Base-by-base conservation (phyloP, 1,140 invertebrate genomes). In the Megalopta genalis region DNA sequence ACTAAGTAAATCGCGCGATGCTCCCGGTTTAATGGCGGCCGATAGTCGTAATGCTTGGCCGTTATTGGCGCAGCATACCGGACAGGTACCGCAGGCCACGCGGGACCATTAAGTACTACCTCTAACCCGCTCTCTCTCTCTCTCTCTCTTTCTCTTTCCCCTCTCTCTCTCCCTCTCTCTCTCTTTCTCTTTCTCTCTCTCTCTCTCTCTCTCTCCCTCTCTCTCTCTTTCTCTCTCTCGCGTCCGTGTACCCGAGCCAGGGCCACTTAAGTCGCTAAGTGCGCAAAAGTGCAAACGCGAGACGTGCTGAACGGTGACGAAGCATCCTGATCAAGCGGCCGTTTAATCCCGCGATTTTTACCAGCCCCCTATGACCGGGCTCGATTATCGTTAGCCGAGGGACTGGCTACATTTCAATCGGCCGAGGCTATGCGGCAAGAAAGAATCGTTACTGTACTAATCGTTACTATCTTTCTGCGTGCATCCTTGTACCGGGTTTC, bases 21-120 rank as follows among this genome's bases (percentile, higher is more conserved):
- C 63, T 66, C 32, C 62, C 46, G 46, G 72, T 75, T 76, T 76
- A 76, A 76, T 76, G 59, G 73, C 37, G 67, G 52, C 52, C 52
- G 73, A 76, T 68, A 66, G 37, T 76, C 73, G 65, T 76, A 76
- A 76, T 76, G 37, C 52, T 37, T 68, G 18, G 18, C 9, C 46
- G 71, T 59, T 62, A 27, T 57, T 18, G 69, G 59, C 21, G 18
- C 42, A 37, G 59, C 9, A 21, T 23, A 21, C n/a, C n/a, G n/a
- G 72, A 66, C 72, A 66, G 72, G 46, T 74, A 76, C 52, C 63
- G 16, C 46, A 42, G 42, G 27, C 18, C 75, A 62, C 75, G 67
- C 66, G 54, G 54, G 75, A 37, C 66, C 57, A 77, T 77, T 77
- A 77, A 77, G 25, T 77, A 77, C 57, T 18, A 27, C 25, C 46